These are phyloP conservation scores for Chouioia cunea DNA, from an alignment of 2,888 invertebrate species.

Conservation along the genomic window DNA sequence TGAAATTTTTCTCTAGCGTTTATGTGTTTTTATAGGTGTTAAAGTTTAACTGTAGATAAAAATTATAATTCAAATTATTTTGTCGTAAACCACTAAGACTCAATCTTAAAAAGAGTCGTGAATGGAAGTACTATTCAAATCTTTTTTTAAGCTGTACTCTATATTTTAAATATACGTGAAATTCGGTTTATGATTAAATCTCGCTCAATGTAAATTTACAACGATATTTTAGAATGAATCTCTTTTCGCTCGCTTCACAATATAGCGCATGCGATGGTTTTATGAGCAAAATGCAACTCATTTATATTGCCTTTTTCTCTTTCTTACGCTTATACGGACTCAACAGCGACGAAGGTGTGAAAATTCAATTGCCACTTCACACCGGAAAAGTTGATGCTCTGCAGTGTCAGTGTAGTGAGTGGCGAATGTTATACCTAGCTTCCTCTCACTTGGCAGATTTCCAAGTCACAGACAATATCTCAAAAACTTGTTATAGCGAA, in stretches of 20 bases:
- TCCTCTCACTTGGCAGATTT: constrained; percentile 53
- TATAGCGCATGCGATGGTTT: constrained; percentile 4
- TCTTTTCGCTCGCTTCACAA: background rate
- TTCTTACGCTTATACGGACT: background rate
- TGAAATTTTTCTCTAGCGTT: no score
- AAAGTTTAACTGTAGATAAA: no score
- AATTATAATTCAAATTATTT: no score
- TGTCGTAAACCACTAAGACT: no score
- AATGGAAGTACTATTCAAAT: no score
- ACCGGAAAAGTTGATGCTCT: constrained; percentile 24
- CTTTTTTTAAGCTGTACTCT: no score
- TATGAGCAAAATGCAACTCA: background rate
- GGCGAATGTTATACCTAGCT: background rate
- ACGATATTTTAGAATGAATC: constrained; percentile 1
- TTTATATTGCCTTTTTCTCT: constrained; percentile 10
- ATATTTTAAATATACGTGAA: no score
- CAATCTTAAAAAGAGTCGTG: no score
- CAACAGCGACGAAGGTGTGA: constrained; percentile 40
- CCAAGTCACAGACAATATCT: constrained; percentile 53
- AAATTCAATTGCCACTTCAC: constrained; percentile 58
- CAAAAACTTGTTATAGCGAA: constrained; percentile 6
- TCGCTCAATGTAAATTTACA: constrained; percentile 1
- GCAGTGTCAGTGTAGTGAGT: constrained; percentile 6
- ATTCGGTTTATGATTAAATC: background rate
- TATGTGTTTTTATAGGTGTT: no score